Conservation (phyloP, 1,140 invertebrate species). For the Sipha flava region DNA sequence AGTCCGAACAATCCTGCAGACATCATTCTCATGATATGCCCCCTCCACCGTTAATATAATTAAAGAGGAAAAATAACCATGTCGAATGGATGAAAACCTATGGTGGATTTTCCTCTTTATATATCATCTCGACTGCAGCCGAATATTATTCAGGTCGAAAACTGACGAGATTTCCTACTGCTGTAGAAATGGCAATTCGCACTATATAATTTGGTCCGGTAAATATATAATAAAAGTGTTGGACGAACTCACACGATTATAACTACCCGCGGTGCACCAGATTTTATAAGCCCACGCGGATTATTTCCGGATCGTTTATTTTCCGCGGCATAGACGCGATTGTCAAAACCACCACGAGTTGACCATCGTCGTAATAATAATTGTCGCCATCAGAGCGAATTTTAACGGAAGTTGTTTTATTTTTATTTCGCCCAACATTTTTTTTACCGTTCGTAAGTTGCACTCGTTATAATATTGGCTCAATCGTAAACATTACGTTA, state of each 20-base stretch:
- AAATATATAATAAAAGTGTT: neutral
- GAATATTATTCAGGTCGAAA: conserved; percentile 10
- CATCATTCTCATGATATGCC: neutral
- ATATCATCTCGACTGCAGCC: too few species aligned
- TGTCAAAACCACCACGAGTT: neutral
- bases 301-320: too few species aligned
- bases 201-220: neutral
- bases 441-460: too few species aligned
- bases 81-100: neutral
- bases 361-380: neutral
- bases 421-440: too few species aligned
- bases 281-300: too few species aligned
- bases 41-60: neutral
- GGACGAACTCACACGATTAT: neutral
- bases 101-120: neutral
- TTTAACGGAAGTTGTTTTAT: too few species aligned
- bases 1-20: neutral
- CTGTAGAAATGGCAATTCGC: too few species aligned
- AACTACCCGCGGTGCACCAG: neutral
- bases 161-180: neutral
- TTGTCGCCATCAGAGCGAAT: neutral
- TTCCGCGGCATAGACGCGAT: too few species aligned
- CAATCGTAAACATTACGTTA: neutral
- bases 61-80: conserved; percentile 3
- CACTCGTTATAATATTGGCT: neutral